These are phyloP conservation scores for Netelia virgata DNA, from an alignment of 2,888 invertebrate species.

Conservation along the genomic window DNA sequence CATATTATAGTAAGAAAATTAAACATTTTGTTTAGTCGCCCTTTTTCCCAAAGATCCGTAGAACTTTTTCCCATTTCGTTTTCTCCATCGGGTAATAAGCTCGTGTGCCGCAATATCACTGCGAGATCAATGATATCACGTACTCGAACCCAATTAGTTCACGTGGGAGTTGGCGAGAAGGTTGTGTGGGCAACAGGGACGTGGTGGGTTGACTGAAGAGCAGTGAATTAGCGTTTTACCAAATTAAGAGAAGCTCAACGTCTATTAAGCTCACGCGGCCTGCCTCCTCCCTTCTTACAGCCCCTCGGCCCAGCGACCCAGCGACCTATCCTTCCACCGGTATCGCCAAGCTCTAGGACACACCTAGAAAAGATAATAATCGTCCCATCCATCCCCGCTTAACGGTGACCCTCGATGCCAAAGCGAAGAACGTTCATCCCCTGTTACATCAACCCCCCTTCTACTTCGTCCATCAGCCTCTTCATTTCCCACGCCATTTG, in stretches of 20 bases:
- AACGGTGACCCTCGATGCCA: background rate
- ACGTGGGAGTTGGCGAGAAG: background rate
- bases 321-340: background rate
- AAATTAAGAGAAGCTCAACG: conserved; percentile 55
- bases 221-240: conserved; percentile 51
- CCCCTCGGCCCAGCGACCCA: background rate
- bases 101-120: no score
- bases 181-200: background rate
- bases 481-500: background rate
- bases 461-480: background rate
- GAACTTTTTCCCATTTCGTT: no score
- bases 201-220: background rate
- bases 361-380: conserved; percentile 42
- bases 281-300: conserved; percentile 3
- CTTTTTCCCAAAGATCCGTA: no score
- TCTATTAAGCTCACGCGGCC: conserved; percentile 46
- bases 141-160: conserved; percentile 31
- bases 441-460: background rate
- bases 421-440: background rate
- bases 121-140: background rate
- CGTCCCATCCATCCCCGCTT: background rate
- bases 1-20: no score
- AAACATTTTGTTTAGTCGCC: no score
- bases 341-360: conserved; percentile 14
- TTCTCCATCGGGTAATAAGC: no score